These are phyloP conservation scores for Mormyrops boulengeri DNA, from an alignment of 2,797 vertebrate genomes.

Conservation along the genomic window DNA sequence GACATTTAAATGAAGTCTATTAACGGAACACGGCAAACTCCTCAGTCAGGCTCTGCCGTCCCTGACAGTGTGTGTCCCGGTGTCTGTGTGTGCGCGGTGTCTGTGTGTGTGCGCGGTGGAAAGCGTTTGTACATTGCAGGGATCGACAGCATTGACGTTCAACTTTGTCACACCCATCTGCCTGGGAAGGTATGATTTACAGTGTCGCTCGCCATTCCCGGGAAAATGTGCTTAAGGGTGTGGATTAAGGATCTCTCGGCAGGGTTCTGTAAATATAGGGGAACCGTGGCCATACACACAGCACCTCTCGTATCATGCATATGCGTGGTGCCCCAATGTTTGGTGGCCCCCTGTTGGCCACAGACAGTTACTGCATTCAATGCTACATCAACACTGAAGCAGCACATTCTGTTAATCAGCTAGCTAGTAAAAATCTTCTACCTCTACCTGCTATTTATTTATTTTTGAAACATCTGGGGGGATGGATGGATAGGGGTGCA, in stretches of 20 bases:
- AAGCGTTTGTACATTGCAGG: neutral
- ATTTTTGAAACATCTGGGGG: neutral
- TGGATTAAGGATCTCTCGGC: neutral
- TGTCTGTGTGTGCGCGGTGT: neutral
- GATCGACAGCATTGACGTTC: neutral
- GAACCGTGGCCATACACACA: neutral
- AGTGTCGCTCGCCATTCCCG: neutral
- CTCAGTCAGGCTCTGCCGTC: neutral
- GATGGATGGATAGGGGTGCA: neutral
- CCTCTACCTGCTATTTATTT: neutral
- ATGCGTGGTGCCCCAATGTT: neutral
- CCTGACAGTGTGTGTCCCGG: neutral
- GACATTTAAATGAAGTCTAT: conserved; percentile 4
- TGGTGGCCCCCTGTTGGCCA: neutral
- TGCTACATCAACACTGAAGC: neutral
- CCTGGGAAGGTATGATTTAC: neutral
- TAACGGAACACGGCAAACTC: neutral
- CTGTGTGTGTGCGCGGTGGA: neutral
- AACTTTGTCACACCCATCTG: neutral
- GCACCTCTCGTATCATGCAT: neutral
- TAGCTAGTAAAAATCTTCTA: neutral
- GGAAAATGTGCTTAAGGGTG: neutral
- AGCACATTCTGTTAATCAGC: neutral
- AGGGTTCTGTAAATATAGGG: neutral
- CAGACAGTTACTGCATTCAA: neutral